phyloP scores from a whole-genome alignment of 2,797 vertebrate species.

The Naso thynnoides region DNA sequence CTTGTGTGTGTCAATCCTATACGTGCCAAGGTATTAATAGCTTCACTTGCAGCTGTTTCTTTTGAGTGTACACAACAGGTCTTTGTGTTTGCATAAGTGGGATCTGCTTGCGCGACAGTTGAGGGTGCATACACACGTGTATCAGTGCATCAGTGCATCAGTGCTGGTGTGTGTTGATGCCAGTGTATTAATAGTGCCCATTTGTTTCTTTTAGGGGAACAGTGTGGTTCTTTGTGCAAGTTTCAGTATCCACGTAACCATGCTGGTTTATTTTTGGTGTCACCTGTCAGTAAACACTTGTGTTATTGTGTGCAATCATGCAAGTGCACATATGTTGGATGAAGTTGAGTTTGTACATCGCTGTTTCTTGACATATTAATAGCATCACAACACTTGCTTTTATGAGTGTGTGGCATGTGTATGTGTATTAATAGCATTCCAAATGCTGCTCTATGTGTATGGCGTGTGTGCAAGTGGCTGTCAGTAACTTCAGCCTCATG shows the following conservation, averaged over 20 bases:
- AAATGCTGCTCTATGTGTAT: constrained; percentile 44
- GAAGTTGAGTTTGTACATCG: constrained; percentile 42
- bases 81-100: constrained; percentile 83
- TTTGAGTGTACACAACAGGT: constrained; percentile 78
- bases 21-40: constrained; percentile 77
- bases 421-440: constrained; percentile 66
- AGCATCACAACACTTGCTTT: constrained; percentile 66
- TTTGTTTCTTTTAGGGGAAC: constrained; percentile 70
- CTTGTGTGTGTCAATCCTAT: constrained; percentile 55
- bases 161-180: constrained; percentile 40
- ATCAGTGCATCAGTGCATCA: constrained; percentile 39
- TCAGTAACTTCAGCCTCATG: constrained; percentile 43
- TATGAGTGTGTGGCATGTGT: constrained; percentile 46
- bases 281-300: constrained; percentile 77
- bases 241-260: constrained; percentile 34
- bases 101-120: constrained; percentile 75
- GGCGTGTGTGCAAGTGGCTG: constrained; percentile 16
- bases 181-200: constrained; percentile 76
- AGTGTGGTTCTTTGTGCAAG: constrained; percentile 67
- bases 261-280: constrained; percentile 75
- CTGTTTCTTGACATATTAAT: constrained; percentile 66
- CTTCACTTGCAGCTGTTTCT: constrained; percentile 76
- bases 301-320: constrained; percentile 55
- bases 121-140: constrained; percentile 46
- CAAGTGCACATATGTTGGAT: constrained; percentile 54